Conservation (phyloP, 2,888 invertebrate genomes). For the Drosophila kuntzei region DNA sequence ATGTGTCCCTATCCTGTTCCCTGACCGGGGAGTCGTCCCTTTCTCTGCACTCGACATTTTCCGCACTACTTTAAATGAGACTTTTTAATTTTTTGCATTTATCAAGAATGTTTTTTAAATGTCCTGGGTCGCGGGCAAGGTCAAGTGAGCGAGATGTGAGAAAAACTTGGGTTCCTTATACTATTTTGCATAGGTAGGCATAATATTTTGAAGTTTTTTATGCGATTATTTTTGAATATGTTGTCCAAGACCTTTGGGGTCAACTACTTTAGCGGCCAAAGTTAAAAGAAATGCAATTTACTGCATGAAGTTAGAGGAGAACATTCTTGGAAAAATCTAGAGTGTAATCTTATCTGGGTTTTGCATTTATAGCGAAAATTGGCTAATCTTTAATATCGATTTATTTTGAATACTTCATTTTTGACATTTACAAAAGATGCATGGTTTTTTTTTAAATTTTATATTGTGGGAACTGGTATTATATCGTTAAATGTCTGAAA, state of each 20-base stretch:
- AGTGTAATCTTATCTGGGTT: constrained; percentile 8
- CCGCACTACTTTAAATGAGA: constrained; percentile 59
- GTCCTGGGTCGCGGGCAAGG: constrained; percentile 41
- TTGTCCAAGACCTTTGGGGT: constrained; percentile 41
- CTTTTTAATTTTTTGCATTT: constrained; percentile 38
- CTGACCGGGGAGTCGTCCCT: constrained; percentile 22
- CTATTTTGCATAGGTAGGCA: constrained; percentile 36
- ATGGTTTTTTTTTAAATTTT: background rate
- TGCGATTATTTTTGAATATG: constrained; percentile 39
- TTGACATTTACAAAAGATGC: background rate
- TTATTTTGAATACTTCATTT: background rate
- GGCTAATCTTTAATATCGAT: background rate
- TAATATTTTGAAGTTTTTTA: constrained; percentile 57
- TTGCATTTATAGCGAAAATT: background rate
- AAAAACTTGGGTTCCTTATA: constrained; percentile 34
- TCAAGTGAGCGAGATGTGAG: constrained; percentile 51
- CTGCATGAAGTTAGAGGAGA: background rate
- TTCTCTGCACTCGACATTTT: constrained; percentile 22
- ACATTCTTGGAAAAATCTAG: constrained; percentile 22
- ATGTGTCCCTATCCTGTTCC: constrained; percentile 20
- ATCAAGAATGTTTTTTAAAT: constrained; percentile 51
- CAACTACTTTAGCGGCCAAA: constrained; percentile 38
- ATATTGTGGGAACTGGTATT: background rate
- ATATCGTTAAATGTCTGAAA: background rate
- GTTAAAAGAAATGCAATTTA: constrained; percentile 38